Conservation (phyloP, 2,797 vertebrate species). For the Melopsittacus undulatus region DNA sequence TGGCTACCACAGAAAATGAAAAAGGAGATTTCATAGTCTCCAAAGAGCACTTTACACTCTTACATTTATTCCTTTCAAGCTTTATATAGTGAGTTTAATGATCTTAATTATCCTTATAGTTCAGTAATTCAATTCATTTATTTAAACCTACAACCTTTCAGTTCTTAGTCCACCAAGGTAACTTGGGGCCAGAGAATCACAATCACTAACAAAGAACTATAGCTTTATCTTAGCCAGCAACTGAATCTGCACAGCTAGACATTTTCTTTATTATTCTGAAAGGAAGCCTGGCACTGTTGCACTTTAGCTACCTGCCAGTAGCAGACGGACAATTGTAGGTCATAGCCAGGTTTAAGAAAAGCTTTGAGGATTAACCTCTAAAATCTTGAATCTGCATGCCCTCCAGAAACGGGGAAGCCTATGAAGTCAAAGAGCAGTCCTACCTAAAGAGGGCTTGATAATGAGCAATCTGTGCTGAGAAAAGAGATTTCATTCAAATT, state of each 20-base stretch:
- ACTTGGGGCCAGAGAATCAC: background rate
- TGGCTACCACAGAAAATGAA: background rate
- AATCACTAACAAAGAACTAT: background rate
- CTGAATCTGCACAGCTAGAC: background rate
- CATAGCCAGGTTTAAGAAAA: conserved; percentile 4
- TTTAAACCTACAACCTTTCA: background rate
- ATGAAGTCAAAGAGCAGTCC: background rate
- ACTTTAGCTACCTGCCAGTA: conserved; percentile 36
- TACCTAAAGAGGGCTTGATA: background rate
- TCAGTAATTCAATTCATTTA: background rate
- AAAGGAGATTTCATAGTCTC: background rate
- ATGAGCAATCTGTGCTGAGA: background rate
- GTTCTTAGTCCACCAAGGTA: background rate
- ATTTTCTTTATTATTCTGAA: background rate
- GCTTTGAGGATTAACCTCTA: background rate
- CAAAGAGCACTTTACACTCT: background rate
- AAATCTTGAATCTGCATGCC: background rate
- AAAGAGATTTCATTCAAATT: background rate
- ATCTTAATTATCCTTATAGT: background rate
- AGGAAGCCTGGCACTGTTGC: conserved; percentile 5
- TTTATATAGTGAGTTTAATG: background rate
- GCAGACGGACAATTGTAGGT: background rate
- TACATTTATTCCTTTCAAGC: background rate
- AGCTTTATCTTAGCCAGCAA: background rate
- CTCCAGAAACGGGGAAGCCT: background rate